phyloP scores from a whole-genome alignment of 1,140 invertebrate genomes.

The Drosophila ohnishii region DNA sequence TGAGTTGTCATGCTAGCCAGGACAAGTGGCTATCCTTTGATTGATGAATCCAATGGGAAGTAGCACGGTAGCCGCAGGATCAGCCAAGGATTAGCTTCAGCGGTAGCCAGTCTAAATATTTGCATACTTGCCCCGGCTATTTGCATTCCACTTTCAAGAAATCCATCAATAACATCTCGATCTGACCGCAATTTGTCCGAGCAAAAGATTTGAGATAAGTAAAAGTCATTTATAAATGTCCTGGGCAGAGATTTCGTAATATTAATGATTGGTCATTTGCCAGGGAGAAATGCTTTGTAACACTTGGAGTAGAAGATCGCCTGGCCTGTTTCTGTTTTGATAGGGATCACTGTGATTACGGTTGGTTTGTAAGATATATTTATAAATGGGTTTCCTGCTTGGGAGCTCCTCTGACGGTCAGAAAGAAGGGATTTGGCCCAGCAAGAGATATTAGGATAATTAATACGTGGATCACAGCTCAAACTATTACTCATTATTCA shows the following conservation, averaged over 20 bases:
- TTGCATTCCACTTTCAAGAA: slow-evolving; percentile 49
- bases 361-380: slow-evolving; percentile 11
- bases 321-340: slow-evolving; percentile 17
- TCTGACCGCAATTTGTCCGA: slow-evolving; percentile 75
- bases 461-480: background rate
- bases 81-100: slow-evolving; percentile 50
- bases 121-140: slow-evolving; percentile 53
- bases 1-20: slow-evolving; percentile 64
- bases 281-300: slow-evolving; percentile 34
- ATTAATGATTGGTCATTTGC: slow-evolving; percentile 78
- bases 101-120: slow-evolving; percentile 72
- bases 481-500: no score
- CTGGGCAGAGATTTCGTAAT: slow-evolving; percentile 47
- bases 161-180: slow-evolving; percentile 63
- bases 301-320: slow-evolving; percentile 33
- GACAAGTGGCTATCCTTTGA: slow-evolving; percentile 63
- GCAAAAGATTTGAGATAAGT: slow-evolving; percentile 30
- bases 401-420: background rate
- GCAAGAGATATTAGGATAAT: slow-evolving; percentile 3
- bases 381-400: slow-evolving; percentile 26
- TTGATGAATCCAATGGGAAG: slow-evolving; percentile 62
- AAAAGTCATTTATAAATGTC: slow-evolving; percentile 75
- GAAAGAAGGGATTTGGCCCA: background rate
- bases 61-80: slow-evolving; percentile 71
- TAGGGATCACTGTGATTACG: slow-evolving; percentile 42